These are phyloP conservation scores for Drosophila ercepeae DNA, from an alignment of 1,140 invertebrate genomes.

Conservation along the genomic window DNA sequence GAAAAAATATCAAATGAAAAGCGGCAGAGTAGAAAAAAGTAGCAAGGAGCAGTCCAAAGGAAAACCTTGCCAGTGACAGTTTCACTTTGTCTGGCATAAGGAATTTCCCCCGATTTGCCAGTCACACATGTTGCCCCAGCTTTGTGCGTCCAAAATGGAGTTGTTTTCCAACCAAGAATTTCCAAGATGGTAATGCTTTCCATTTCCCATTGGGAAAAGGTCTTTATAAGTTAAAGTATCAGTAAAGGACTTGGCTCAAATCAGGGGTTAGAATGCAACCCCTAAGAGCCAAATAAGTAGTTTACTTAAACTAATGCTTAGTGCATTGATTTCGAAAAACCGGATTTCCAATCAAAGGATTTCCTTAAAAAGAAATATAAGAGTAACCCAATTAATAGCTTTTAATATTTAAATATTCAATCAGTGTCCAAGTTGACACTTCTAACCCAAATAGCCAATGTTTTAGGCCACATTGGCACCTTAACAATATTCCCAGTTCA, in stretches of 20 bases:
- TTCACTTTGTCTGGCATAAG: slow-evolving; percentile 74
- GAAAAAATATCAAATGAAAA: slow-evolving; percentile 1
- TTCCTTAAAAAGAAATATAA: not conserved
- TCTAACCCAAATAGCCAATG: not conserved
- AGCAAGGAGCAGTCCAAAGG: slow-evolving; percentile 12
- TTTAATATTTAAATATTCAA: slow-evolving; percentile 26
- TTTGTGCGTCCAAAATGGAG: slow-evolving; percentile 76
- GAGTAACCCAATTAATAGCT: not conserved
- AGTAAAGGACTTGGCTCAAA: not conserved
- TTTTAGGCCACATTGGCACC: slow-evolving; percentile 31
- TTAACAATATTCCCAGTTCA: slow-evolving; percentile 42
- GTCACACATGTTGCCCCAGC: slow-evolving; percentile 69
- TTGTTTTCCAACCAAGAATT: slow-evolving; percentile 39
- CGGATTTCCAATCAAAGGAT: not conserved
- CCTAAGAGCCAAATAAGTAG: no score
- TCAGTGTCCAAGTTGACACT: slow-evolving; percentile 7
- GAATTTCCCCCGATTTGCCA: slow-evolving; percentile 62
- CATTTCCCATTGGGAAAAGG: not conserved
- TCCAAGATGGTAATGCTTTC: not conserved
- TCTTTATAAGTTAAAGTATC: slow-evolving; percentile 8
- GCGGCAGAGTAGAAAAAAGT: slow-evolving; percentile 24
- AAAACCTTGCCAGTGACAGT: slow-evolving; percentile 75
- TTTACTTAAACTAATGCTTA: not conserved
- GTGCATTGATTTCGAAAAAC: not conserved
- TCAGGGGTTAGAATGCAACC: no score